Conservation (phyloP, 2,113 vertebrate genomes). For the Rallus limicola region DNA sequence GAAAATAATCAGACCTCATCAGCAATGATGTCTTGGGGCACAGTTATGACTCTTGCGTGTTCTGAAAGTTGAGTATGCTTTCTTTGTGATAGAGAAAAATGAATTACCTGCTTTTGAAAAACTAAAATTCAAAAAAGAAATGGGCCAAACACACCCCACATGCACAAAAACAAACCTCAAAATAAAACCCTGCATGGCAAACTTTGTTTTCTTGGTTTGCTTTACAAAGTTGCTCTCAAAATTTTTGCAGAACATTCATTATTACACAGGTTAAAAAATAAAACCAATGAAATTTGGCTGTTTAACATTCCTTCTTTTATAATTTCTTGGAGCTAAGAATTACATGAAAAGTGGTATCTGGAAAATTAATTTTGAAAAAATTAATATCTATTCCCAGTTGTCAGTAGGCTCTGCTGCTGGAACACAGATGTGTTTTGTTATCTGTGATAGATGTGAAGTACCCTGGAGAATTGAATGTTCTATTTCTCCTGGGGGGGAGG, state of each 20-base stretch:
- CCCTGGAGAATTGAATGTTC: neutral
- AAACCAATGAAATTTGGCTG: neutral
- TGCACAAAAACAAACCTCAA: neutral
- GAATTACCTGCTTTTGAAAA: neutral
- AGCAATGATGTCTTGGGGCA: neutral
- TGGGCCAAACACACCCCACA: neutral
- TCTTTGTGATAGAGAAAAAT: neutral
- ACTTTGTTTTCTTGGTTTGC: neutral
- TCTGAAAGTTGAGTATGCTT: neutral
- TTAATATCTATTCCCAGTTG: neutral
- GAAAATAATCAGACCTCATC: neutral
- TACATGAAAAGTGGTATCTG: neutral
- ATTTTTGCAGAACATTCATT: neutral
- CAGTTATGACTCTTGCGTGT: neutral
- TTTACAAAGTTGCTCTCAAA: neutral
- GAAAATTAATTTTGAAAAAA: neutral
- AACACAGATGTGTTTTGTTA: neutral
- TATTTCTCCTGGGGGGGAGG: neutral
- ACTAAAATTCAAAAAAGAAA: neutral
- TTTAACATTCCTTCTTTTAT: rapidly evolving
- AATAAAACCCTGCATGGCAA: neutral
- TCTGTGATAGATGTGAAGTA: neutral
- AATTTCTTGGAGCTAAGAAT: neutral
- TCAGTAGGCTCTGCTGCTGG: neutral
- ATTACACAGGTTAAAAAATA: neutral